Evolutionary conservation across 64 coral and sea anemone genomes (phyloP).

Genomic region (Dendronephthya gigantea): DNA sequence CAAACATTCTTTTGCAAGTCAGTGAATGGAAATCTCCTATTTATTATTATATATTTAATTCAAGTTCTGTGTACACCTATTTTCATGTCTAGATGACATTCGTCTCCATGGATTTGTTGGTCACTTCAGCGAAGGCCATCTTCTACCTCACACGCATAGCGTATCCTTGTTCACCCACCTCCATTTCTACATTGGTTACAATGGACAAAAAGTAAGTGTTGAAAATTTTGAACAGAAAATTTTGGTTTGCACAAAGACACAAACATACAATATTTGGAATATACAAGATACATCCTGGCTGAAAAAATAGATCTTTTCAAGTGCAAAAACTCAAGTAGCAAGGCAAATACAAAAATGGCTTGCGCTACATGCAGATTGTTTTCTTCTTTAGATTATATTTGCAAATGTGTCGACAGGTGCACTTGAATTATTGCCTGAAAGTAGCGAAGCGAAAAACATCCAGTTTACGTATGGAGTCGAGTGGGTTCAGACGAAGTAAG

Average conservation of each 20-base stretch:
- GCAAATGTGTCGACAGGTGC: conserved; percentile 74
- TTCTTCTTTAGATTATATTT: conserved; percentile 74
- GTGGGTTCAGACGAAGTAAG: conserved; percentile 59
- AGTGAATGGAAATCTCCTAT: too few relatives aligned
- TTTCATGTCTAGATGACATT: conserved; percentile 63
- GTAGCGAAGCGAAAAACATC: conserved; percentile 40
- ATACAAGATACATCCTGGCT: too few relatives aligned
- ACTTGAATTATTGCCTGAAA: conserved; percentile 54
- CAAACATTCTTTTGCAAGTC: too few relatives aligned
- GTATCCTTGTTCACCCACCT: conserved; percentile 73
- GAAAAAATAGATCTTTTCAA: too few relatives aligned
- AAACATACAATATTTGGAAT: too few relatives aligned
- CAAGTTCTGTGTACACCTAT: not conserved
- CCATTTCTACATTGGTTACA: conserved; percentile 65
- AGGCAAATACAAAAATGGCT: too few relatives aligned
- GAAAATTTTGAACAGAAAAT: not conserved
- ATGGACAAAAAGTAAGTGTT: conserved; percentile 55
- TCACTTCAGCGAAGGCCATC: conserved; percentile 60
- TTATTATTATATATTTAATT: too few relatives aligned
- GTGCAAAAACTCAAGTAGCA: too few relatives aligned
- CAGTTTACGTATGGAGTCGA: conserved; percentile 79
- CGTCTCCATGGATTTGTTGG: conserved; percentile 86
- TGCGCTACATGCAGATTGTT: too few relatives aligned
- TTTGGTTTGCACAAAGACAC: too few relatives aligned
- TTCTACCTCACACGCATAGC: conserved; percentile 77